Percentiles rank a stretch among this genome's conserved stretches.
Evolutionary conservation across 2,888 invertebrate genomes (phyloP).

Genomic region (Melanophora roralis): DNA sequence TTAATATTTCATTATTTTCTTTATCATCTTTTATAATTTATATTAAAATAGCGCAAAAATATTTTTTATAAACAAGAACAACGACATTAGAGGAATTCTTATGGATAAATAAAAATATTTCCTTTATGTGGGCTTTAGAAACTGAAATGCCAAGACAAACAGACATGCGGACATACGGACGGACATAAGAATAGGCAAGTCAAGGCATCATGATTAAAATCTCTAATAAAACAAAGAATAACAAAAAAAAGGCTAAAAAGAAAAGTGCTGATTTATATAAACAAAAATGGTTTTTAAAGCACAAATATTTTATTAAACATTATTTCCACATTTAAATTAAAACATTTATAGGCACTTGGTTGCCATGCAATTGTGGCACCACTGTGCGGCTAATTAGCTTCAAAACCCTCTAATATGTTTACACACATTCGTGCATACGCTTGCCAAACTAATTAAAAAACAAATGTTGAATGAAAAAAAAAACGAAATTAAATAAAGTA

Average conservation of each 20-base stretch:
- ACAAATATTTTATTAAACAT: slow-evolving; percentile 19
- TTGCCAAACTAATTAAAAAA: background rate
- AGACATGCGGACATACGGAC: background rate
- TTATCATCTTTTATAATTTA: background rate
- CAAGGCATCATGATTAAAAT: slow-evolving; percentile 33
- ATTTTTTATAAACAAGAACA: background rate
- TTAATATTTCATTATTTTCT: slow-evolving; percentile 34
- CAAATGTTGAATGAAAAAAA: slow-evolving; percentile 19
- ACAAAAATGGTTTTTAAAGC: background rate
- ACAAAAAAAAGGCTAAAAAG: background rate
- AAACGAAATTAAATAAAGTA: slow-evolving; percentile 21
- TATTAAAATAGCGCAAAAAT: slow-evolving; percentile 10
- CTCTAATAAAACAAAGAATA: slow-evolving; percentile 12
- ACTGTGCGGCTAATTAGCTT: slow-evolving; percentile 31
- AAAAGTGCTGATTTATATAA: slow-evolving; percentile 16
- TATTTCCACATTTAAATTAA: slow-evolving; percentile 51
- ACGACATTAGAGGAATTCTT: background rate
- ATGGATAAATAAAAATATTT: background rate
- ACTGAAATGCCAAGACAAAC: slow-evolving; percentile 13
- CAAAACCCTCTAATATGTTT: slow-evolving; percentile 38
- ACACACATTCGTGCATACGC: background rate
- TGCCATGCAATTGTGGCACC: slow-evolving; percentile 27
- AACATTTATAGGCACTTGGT: slow-evolving; percentile 17
- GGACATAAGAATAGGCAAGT: background rate
- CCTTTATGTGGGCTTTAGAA: slow-evolving; percentile 52